Evolutionary conservation across 2,113 vertebrate genomes (phyloP).

Genomic region (Pycnonotus jocosus): DNA sequence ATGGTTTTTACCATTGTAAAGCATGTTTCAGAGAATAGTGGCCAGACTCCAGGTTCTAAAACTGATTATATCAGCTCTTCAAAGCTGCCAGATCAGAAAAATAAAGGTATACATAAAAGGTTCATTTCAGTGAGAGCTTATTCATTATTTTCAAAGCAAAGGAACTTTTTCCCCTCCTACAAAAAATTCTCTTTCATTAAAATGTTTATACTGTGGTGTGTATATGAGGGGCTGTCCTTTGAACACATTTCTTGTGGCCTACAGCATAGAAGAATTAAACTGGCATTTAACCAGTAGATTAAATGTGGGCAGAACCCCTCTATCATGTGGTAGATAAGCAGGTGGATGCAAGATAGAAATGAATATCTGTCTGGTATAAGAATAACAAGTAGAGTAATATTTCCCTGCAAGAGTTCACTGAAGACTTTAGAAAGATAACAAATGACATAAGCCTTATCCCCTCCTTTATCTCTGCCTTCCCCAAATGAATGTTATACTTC

Average conservation of each 20-base stretch:
- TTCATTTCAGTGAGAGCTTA: slow-evolving; percentile 45
- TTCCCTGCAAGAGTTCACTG: slow-evolving; percentile 12
- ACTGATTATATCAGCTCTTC: slow-evolving; percentile 62
- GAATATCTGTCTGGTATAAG: slow-evolving; percentile 30
- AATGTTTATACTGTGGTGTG: slow-evolving; percentile 48
- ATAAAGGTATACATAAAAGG: slow-evolving; percentile 48
- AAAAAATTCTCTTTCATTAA: slow-evolving; percentile 57
- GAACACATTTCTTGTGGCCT: slow-evolving; percentile 45
- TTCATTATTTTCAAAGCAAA: slow-evolving; percentile 60
- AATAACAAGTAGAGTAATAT: slow-evolving; percentile 10
- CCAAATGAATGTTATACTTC: not conserved
- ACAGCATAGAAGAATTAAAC: slow-evolving; percentile 57
- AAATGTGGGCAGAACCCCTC: slow-evolving; percentile 43
- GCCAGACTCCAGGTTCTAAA: slow-evolving; percentile 55
- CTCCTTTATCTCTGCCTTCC: not conserved
- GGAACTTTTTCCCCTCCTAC: slow-evolving; percentile 31
- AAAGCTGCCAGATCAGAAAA: slow-evolving; percentile 61
- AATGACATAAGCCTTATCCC: not conserved
- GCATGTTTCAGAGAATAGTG: slow-evolving; percentile 32
- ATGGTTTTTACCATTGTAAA: slow-evolving; percentile 33
- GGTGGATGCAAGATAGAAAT: slow-evolving; percentile 50
- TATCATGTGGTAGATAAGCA: slow-evolving; percentile 56
- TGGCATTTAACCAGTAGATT: slow-evolving; percentile 47
- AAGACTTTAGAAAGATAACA: slow-evolving; percentile 12
- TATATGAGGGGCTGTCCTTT: slow-evolving; percentile 43